These are phyloP conservation scores for Myripristis murdjan DNA, from an alignment of 2,797 vertebrate species.

Conservation along the genomic window DNA sequence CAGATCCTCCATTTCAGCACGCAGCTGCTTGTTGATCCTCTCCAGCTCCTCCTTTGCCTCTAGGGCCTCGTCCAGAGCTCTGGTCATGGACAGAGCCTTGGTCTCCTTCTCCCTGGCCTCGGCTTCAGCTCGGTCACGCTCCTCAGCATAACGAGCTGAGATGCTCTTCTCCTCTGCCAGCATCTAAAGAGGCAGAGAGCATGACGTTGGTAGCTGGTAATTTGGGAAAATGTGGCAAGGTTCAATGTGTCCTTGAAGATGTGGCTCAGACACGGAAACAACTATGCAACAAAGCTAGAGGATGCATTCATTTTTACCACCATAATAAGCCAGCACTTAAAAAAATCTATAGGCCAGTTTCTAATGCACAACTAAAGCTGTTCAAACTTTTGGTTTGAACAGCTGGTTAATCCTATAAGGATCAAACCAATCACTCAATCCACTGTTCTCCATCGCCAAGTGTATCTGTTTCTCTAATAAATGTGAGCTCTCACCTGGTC, in stretches of 20 bases:
- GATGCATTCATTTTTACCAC: too few species aligned
- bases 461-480: background rate
- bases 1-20: constrained; percentile 97
- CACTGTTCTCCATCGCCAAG: too few species aligned
- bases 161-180: constrained; percentile 98
- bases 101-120: constrained; percentile 98
- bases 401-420: too few species aligned
- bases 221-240: background rate
- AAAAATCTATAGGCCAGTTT: too few species aligned
- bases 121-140: constrained; percentile 95
- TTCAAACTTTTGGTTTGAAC: too few species aligned
- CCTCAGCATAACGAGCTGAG: constrained; percentile 94
- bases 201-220: background rate
- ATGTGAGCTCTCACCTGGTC: constrained; percentile 88
- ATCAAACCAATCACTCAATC: too few species aligned
- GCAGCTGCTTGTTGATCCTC: constrained; percentile 93
- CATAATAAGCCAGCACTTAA: too few species aligned
- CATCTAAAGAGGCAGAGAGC: constrained; percentile 84
- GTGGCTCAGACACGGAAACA: too few species aligned
- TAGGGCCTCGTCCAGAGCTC: constrained; percentile 95
- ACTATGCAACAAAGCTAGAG: too few species aligned
- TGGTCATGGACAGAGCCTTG: constrained; percentile 93
- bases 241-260: too few species aligned
- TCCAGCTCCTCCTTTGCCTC: constrained; percentile 97
- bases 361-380: too few species aligned